Evolutionary conservation across 2,113 vertebrate species (phyloP).

Genomic region (Dicerorhinus sumatrensis): DNA sequence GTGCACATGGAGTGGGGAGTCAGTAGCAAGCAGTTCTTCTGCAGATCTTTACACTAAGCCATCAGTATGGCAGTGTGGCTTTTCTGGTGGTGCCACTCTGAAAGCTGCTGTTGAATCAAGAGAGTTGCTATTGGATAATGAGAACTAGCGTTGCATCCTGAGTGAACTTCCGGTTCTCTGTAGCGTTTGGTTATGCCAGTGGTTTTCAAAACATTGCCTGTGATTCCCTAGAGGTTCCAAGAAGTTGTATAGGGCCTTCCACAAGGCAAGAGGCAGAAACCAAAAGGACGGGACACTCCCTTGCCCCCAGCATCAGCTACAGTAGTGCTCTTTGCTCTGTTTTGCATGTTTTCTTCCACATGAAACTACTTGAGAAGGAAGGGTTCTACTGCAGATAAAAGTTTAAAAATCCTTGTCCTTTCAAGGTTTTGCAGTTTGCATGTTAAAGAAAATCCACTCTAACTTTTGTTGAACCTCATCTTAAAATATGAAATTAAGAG

Average conservation of each 20-base stretch:
- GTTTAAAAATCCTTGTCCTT: neutral
- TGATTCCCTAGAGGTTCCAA: neutral
- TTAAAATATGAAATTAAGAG: neutral
- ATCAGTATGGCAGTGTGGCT: neutral
- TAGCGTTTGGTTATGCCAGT: neutral
- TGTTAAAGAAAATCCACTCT: neutral
- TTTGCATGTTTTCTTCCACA: neutral
- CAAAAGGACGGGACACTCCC: neutral
- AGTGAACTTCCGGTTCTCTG: neutral
- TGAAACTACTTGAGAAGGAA: neutral
- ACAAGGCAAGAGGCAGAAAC: neutral
- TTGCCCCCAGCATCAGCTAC: neutral
- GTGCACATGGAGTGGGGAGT: rapidly evolving
- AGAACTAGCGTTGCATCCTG: neutral
- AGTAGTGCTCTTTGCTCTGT: neutral
- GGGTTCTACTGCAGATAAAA: neutral
- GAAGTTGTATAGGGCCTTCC: neutral
- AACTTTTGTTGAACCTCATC: neutral
- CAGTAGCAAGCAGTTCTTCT: neutral
- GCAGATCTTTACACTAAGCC: neutral
- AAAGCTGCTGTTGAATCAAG: neutral
- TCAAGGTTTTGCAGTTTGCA: neutral
- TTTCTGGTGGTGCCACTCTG: neutral
- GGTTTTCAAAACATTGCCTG: neutral
- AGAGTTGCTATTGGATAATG: neutral